Conservation (phyloP, 2,797 vertebrate genomes). For the Sebastes baramenuke region DNA sequence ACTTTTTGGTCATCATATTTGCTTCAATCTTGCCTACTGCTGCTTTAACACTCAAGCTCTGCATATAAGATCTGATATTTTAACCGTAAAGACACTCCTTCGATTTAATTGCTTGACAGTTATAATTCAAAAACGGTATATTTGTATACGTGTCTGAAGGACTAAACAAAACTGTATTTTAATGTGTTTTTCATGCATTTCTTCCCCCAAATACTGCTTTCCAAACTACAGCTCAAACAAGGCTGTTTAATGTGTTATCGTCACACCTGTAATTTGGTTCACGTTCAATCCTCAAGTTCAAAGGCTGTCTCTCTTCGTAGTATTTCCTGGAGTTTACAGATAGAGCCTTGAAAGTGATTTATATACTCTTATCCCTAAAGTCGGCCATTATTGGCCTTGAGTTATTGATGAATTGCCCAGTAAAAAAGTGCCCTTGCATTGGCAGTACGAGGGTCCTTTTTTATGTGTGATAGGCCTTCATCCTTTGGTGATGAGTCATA, state of each 20-base stretch:
- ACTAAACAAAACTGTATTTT: neutral
- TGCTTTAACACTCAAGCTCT: neutral
- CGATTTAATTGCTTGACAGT: neutral
- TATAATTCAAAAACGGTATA: neutral
- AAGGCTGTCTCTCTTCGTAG: constrained; percentile 28
- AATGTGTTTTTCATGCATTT: neutral
- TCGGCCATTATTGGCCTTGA: constrained; percentile 58
- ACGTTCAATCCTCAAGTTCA: constrained; percentile 36
- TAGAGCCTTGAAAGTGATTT: constrained; percentile 56
- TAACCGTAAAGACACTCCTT: neutral
- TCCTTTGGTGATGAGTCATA: constrained; percentile 25
- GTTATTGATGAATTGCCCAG: constrained; percentile 56
- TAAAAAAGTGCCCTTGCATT: constrained; percentile 56
- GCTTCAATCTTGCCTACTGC: too few relatives aligned
- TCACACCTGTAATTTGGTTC: constrained; percentile 39
- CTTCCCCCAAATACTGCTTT: neutral
- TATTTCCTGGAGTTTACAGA: constrained; percentile 31
- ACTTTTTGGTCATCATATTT: too few relatives aligned
- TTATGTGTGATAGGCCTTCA: constrained; percentile 33
- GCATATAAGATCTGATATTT: neutral
- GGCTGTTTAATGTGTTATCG: neutral
- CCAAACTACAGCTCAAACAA: neutral
- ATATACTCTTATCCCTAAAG: constrained; percentile 31
- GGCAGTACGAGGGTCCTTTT: constrained; percentile 32
- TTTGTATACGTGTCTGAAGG: neutral